Conservation (phyloP, 2,113 vertebrate genomes). For the Campylorhamphus procurvoides region DNA sequence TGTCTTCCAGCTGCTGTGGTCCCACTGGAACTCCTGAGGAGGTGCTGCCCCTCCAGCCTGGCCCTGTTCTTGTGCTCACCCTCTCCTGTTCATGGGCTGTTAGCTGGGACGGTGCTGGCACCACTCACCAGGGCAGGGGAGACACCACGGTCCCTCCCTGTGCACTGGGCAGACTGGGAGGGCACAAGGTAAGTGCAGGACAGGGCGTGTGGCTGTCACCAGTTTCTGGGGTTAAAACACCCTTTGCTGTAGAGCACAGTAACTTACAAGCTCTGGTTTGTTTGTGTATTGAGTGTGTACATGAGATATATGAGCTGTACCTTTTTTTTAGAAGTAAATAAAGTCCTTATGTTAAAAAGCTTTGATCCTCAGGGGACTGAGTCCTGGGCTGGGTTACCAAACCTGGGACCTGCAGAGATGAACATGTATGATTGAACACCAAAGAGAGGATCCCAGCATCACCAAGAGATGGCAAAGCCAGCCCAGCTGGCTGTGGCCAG, state of each 20-base stretch:
- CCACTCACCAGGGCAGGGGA: neutral
- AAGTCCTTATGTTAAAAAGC: neutral
- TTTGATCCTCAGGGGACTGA: neutral
- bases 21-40: neutral
- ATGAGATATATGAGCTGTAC: neutral
- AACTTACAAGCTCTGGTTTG: neutral
- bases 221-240: neutral
- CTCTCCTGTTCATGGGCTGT: neutral
- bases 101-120: neutral
- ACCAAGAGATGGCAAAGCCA: fast-evolving
- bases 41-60: neutral
- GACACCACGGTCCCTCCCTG: neutral
- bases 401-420: neutral
- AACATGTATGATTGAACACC: fast-evolving
- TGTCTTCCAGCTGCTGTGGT: neutral
- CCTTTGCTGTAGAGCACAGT: neutral
- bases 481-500: neutral
- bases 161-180: neutral
- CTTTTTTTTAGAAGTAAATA: neutral
- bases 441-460: neutral
- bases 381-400: neutral
- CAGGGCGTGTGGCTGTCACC: neutral
- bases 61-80: neutral
- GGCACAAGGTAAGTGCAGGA: neutral
- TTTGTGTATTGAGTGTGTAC: neutral